Percentiles rank a stretch among this genome's conserved stretches.
Conservation (phyloP, 2,888 invertebrate genomes). For the Conus canariensis region DNA sequence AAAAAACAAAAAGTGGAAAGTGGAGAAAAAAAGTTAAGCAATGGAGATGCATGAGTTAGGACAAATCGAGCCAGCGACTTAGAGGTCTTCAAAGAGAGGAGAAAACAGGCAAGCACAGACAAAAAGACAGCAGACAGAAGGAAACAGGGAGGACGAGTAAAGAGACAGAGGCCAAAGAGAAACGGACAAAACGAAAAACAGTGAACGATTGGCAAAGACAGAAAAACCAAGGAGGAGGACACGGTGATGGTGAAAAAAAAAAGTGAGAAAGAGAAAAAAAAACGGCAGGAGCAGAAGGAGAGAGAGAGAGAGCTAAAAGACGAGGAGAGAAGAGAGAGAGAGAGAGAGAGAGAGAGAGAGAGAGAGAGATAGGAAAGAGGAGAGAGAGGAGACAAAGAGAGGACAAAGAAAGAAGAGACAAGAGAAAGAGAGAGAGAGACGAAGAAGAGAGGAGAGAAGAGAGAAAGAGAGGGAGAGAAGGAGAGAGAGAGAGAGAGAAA, state of each 20-base stretch:
- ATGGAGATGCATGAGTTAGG: no score
- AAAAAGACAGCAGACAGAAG: neutral
- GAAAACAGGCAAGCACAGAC: no score
- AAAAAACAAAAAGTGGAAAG: neutral
- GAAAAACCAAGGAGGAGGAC: no score
- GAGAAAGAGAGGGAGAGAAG: neutral
- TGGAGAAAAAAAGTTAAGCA: neutral
- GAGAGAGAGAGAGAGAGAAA: neutral
- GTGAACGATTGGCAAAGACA: no score
- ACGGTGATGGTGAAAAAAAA: no score
- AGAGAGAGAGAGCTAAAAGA: neutral
- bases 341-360: slow-evolving; percentile 9
- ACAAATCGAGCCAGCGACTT: no score
- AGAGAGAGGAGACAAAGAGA: neutral
- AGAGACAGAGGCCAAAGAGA: neutral
- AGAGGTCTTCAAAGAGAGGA: no score
- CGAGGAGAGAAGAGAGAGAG: neutral
- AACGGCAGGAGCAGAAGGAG: neutral
- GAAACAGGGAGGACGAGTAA: neutral
- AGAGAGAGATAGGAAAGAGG: neutral
- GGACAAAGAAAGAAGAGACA: neutral
- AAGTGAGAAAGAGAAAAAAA: neutral
- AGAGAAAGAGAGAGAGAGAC: neutral
- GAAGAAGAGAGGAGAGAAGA: neutral
- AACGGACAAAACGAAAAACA: no score